A percentile compares a stretch with the other conserved stretches of the same genome.
These are phyloP conservation scores for Andrena bucephala DNA, from an alignment of 2,888 invertebrate genomes.

Conservation along the genomic window DNA sequence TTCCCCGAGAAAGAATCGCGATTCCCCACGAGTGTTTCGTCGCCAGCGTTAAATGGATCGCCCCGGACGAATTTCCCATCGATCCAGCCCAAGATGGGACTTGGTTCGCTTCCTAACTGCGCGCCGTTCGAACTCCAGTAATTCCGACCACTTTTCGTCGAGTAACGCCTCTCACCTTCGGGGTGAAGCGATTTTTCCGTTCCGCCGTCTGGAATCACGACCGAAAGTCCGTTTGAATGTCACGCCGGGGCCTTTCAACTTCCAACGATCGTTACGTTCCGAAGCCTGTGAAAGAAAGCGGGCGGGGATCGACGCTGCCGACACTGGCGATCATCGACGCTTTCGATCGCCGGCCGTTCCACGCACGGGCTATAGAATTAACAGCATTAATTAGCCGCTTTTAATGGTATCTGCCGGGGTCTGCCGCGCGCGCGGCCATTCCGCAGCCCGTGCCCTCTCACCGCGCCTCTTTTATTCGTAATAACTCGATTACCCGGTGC, in stretches of 20 bases:
- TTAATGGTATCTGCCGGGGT: conserved; percentile 71
- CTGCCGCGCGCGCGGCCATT: conserved; percentile 43
- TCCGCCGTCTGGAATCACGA: conserved; percentile 9
- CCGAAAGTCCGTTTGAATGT: not conserved
- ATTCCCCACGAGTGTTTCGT: not conserved
- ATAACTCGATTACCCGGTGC: conserved; percentile 79
- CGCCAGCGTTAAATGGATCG: not conserved
- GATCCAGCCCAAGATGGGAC: not conserved
- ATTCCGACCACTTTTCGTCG: conserved; percentile 20
- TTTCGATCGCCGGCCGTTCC: conserved; percentile 29
- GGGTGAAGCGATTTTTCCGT: conserved; percentile 27
- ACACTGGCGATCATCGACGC: conserved; percentile 7
- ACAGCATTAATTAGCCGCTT: conserved; percentile 81
- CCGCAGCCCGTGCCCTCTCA: conserved; percentile 49
- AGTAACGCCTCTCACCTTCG: conserved; percentile 1
- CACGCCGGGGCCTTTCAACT: not conserved
- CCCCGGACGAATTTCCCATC: not conserved
- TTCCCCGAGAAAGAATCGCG: not conserved
- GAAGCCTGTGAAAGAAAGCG: not conserved
- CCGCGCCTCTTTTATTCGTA: conserved; percentile 77
- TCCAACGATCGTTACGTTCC: not conserved
- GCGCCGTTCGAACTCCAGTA: conserved; percentile 21
- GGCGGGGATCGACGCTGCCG: not conserved
- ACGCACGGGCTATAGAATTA: conserved; percentile 76
- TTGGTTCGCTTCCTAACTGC: not conserved